Evolutionary conservation across 2,888 invertebrate genomes (phyloP).

Genomic region (Aspidiotus rigidus): DNA sequence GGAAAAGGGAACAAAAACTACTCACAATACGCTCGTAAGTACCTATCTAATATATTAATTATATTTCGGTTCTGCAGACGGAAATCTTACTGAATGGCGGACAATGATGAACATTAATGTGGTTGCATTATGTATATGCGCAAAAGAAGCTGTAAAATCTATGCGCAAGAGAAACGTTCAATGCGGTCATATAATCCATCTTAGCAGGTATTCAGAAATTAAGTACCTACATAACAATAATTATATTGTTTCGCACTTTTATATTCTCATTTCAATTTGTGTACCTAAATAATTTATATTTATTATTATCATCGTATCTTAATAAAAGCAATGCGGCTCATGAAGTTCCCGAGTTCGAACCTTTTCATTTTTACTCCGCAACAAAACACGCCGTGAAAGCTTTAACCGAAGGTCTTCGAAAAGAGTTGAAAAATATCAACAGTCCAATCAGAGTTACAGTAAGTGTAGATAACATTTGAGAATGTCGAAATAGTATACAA

Average conservation of each 20-base stretch:
- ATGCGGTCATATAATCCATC: slow-evolving; percentile 38
- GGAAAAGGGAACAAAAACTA: too few species aligned
- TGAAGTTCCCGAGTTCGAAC: slow-evolving; percentile 37
- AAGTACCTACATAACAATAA: not conserved
- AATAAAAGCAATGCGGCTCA: slow-evolving; percentile 37
- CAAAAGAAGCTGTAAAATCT: slow-evolving; percentile 37
- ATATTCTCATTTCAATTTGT: too few species aligned
- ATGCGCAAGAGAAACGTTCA: slow-evolving; percentile 37
- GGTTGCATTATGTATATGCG: slow-evolving; percentile 37
- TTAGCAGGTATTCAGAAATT: slow-evolving; percentile 36
- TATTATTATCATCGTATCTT: slow-evolving; percentile 17
- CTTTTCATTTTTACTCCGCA: slow-evolving; percentile 43
- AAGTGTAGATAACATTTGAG: slow-evolving; percentile 28
- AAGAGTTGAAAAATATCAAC: slow-evolving; percentile 42
- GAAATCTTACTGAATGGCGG: slow-evolving; percentile 38
- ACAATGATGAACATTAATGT: slow-evolving; percentile 38
- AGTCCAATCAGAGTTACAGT: slow-evolving; percentile 39
- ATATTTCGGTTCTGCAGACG: slow-evolving; percentile 35
- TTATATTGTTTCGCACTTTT: not conserved
- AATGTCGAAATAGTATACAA: too few species aligned
- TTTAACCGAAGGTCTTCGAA: slow-evolving; percentile 44
- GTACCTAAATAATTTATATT: not conserved
- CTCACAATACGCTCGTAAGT: too few species aligned
- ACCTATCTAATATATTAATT: too few species aligned
- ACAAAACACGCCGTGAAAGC: slow-evolving; percentile 45